These are phyloP conservation scores for Cataglyphis cursor DNA, from an alignment of 2,888 invertebrate species.

Conservation along the genomic window DNA sequence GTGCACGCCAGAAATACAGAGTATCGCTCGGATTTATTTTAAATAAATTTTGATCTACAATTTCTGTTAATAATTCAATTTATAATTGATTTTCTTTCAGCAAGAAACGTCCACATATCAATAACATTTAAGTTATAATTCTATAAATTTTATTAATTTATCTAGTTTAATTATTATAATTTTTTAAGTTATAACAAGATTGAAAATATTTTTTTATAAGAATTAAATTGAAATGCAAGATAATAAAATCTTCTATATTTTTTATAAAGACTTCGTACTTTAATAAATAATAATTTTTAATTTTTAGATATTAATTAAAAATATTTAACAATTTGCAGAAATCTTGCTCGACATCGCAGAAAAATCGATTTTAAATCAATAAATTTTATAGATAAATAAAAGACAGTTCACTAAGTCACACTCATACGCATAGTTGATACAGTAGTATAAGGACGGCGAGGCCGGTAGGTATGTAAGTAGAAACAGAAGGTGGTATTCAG, in stretches of 20 bases:
- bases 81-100: not conserved
- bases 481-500: constrained; percentile 48
- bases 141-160: not conserved
- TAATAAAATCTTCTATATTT: not conserved
- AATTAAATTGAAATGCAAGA: not conserved
- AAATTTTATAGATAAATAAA: not conserved
- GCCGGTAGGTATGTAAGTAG: constrained; percentile 46
- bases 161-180: not conserved
- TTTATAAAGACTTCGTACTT: not conserved
- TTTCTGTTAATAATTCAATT: not conserved
- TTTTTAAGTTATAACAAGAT: not conserved
- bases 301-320: not conserved
- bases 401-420: not conserved
- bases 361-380: not conserved
- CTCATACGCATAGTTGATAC: not conserved
- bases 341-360: not conserved
- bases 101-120: not conserved
- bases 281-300: not conserved
- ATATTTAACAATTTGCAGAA: constrained; percentile 2
- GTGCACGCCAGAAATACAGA: constrained; percentile 2
- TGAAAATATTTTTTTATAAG: not conserved
- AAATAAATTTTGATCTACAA: not conserved
- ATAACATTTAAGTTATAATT: not conserved
- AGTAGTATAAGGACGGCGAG: constrained; percentile 30
- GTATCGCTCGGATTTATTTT: not conserved